Evolutionary conservation across 1,140 invertebrate species (phyloP).

Genomic region (Ladona fulva): DNA sequence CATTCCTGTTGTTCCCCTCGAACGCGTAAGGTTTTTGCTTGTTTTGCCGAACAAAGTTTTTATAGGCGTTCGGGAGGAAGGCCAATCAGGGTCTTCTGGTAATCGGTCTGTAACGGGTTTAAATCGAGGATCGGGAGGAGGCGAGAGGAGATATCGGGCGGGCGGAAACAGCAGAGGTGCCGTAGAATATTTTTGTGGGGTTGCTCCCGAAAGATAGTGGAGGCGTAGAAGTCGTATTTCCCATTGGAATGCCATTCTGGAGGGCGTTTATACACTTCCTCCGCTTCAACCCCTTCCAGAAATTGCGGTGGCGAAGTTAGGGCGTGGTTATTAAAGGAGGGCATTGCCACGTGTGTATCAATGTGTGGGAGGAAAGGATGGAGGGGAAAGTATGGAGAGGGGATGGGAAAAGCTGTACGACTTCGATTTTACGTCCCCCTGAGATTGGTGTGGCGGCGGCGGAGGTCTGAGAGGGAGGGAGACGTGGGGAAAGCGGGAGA

Average conservation of each 20-base stretch:
- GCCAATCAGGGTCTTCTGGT: no score
- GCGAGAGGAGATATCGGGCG: not conserved
- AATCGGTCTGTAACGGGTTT: no score
- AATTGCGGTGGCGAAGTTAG: not conserved
- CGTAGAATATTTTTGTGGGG: not conserved
- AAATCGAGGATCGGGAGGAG: not conserved
- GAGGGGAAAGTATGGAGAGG: not conserved
- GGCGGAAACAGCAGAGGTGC: not conserved
- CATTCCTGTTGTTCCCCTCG: no score
- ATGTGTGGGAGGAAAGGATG: not conserved
- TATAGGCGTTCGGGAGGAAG: no score
- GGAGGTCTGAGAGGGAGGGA: not conserved
- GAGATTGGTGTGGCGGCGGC: not conserved
- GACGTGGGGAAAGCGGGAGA: not conserved
- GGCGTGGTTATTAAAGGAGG: slow-evolving; percentile 7
- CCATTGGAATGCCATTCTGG: not conserved
- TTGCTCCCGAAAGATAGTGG: not conserved
- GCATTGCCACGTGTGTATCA: not conserved
- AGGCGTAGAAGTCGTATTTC: not conserved
- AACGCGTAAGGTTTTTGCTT: no score
- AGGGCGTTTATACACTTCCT: not conserved
- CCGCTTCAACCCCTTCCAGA: not conserved
- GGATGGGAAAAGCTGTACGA: not conserved
- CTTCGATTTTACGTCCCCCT: not conserved
- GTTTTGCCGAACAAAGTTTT: no score